Evolutionary conservation across 2,888 invertebrate species (phyloP).

Genomic region (Lepidonotus clava): DNA sequence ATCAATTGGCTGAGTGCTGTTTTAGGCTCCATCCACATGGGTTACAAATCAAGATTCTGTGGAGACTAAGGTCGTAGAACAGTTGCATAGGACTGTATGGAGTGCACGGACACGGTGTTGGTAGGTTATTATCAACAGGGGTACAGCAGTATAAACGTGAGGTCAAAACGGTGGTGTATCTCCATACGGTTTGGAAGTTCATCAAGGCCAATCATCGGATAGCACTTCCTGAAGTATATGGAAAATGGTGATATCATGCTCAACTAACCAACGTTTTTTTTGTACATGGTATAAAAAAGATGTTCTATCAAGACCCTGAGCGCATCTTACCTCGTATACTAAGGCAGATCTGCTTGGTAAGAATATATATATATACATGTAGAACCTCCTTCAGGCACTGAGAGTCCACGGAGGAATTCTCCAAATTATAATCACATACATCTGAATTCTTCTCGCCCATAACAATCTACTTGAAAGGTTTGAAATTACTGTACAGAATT

Average conservation of each 20-base stretch:
- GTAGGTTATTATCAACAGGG: neutral
- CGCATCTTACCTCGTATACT: neutral
- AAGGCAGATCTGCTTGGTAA: slow-evolving; percentile 22
- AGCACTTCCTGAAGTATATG: neutral
- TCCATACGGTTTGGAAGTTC: slow-evolving; percentile 10
- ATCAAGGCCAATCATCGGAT: neutral
- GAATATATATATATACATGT: neutral
- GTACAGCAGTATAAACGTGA: neutral
- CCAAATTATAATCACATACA: neutral
- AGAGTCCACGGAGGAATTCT: neutral
- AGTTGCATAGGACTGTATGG: slow-evolving; percentile 4
- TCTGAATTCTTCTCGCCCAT: neutral
- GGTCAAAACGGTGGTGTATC: neutral
- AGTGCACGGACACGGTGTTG: neutral
- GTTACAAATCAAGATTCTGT: no score
- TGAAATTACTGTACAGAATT: neutral
- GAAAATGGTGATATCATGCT: neutral
- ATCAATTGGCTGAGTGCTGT: no score
- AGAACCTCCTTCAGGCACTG: neutral
- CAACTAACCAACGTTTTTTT: neutral
- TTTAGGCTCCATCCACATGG: no score
- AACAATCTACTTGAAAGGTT: neutral
- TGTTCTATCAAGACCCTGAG: neutral
- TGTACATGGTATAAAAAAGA: neutral
- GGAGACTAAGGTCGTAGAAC: neutral